These are phyloP conservation scores for Rhorus exstirpatorius DNA, from an alignment of 2,888 invertebrate species.

Conservation along the genomic window DNA sequence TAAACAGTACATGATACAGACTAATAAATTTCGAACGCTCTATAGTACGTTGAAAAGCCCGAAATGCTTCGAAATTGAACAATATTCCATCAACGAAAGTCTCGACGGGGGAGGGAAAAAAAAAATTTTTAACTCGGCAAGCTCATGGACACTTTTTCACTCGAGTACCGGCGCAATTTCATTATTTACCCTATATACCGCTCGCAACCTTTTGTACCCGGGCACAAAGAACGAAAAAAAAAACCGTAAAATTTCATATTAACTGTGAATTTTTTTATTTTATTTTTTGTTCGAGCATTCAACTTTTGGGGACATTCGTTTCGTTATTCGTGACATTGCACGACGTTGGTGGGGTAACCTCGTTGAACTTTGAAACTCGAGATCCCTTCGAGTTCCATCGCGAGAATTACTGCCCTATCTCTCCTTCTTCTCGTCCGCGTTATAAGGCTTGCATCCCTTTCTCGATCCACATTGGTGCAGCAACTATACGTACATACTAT, in stretches of 20 bases:
- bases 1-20: background rate
- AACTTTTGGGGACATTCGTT: constrained; percentile 30
- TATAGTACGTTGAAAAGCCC: background rate
- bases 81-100: constrained; percentile 47
- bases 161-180: constrained; percentile 37
- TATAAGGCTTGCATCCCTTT: constrained; percentile 18
- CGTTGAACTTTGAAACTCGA: constrained; percentile 30
- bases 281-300: background rate
- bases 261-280: constrained; percentile 8
- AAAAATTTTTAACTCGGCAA: constrained; percentile 39
- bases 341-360: constrained; percentile 5
- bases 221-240: constrained; percentile 21
- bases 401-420: background rate
- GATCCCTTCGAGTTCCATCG: constrained; percentile 3
- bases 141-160: constrained; percentile 38
- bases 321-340: constrained; percentile 8
- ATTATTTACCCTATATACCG: constrained; percentile 41
- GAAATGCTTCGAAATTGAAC: constrained; percentile 49
- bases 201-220: constrained; percentile 16
- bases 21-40: background rate
- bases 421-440: background rate
- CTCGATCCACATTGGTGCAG: background rate
- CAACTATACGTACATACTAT: background rate
- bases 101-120: background rate
- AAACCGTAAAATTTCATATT: constrained; percentile 19